phyloP scores from a whole-genome alignment of 2,797 vertebrate species.

The Scyliorhinus canicula region DNA sequence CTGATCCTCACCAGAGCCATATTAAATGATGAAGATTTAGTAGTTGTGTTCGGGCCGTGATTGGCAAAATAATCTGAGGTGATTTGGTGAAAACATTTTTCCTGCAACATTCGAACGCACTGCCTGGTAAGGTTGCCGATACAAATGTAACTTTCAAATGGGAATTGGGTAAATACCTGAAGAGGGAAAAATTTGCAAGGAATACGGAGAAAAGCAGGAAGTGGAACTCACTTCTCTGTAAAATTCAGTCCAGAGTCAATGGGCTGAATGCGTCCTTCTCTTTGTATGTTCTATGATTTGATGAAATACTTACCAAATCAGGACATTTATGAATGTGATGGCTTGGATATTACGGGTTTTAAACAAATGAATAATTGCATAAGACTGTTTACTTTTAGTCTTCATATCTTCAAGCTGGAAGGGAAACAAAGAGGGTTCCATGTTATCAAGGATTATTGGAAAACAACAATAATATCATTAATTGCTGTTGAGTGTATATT shows the following conservation, averaged over 20 bases:
- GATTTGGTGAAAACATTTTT: neutral
- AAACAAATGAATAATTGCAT: constrained; percentile 77
- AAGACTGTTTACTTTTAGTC: constrained; percentile 52
- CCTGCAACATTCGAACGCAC: neutral
- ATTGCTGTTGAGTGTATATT: neutral
- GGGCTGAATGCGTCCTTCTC: neutral
- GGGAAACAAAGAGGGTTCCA: constrained; percentile 20
- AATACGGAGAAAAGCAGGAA: neutral
- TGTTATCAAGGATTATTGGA: neutral
- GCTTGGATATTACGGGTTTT: constrained; percentile 70
- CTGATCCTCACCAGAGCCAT: no score
- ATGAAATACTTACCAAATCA: constrained; percentile 74
- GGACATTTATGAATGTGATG: constrained; percentile 73
- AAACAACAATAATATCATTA: neutral
- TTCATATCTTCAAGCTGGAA: constrained; percentile 56
- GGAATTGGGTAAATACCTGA: neutral
- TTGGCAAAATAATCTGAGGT: neutral
- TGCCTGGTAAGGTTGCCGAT: neutral
- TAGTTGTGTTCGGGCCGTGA: neutral
- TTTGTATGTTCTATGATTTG: neutral
- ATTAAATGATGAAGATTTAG: no score
- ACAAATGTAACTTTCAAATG: neutral
- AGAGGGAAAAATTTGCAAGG: neutral
- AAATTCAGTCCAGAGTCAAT: neutral
- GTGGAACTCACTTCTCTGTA: neutral